Conservation (phyloP, 2,797 vertebrate genomes). For the Falco concolor region DNA sequence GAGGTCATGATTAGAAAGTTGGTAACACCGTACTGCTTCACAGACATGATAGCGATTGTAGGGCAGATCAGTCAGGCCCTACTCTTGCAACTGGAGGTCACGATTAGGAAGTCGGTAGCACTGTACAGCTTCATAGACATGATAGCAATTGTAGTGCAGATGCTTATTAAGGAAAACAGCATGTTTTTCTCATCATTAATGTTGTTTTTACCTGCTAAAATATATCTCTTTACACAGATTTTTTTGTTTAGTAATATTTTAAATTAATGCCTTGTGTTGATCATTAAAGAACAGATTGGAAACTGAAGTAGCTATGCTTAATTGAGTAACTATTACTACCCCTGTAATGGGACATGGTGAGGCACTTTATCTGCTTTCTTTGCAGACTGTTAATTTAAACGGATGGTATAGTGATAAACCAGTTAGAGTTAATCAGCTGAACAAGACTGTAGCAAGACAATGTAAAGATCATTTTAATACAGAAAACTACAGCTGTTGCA, state of each 20-base stretch:
- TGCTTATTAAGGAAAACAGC: background rate
- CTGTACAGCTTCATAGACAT: background rate
- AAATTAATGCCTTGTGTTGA: conserved; percentile 2
- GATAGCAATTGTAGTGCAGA: background rate
- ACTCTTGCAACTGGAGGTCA: background rate
- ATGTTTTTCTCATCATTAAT: background rate
- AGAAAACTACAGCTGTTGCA: background rate
- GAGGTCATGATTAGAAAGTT: background rate
- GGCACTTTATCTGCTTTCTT: conserved; percentile 34
- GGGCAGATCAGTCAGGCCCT: background rate
- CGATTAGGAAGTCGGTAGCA: background rate
- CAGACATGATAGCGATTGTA: background rate
- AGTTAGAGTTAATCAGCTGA: conserved; percentile 49
- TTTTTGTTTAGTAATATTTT: conserved; percentile 4
- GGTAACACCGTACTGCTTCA: background rate
- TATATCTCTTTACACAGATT: background rate
- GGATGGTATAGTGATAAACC: conserved; percentile 17
- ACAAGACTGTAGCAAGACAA: conserved; percentile 1
- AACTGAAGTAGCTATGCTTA: conserved; percentile 26
- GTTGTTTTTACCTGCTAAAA: background rate
- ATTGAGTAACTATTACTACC: conserved; percentile 38
- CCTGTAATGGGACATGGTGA: conserved; percentile 4
- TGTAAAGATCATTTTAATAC: background rate
- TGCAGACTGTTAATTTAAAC: conserved; percentile 60
- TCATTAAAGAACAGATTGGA: conserved; percentile 15